Percentiles rank a stretch among this genome's conserved stretches.
Evolutionary conservation across 2,888 invertebrate genomes (phyloP).

Genomic region (Hypercompe scribonia): DNA sequence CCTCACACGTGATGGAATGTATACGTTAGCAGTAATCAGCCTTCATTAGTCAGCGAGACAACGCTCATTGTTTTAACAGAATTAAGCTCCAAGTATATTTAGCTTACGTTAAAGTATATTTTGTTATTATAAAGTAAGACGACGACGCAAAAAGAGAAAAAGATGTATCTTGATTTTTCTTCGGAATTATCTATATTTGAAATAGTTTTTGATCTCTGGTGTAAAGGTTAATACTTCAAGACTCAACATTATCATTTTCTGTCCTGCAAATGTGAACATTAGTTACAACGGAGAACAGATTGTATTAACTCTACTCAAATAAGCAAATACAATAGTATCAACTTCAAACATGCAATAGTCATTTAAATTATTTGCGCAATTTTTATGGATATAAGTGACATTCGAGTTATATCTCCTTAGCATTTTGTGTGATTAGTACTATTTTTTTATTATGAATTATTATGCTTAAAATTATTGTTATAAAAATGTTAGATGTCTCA

Average conservation of each 20-base stretch:
- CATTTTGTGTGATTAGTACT: neutral
- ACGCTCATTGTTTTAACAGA: constrained; percentile 31
- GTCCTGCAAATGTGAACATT: no score
- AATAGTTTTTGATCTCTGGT: no score
- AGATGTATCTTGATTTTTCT: no score
- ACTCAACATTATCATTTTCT: no score
- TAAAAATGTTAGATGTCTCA: neutral
- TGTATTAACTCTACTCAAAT: neutral
- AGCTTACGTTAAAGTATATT: constrained; percentile 23
- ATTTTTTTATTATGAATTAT: no score
- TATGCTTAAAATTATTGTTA: no score
- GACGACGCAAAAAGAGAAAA: no score
- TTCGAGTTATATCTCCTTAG: neutral
- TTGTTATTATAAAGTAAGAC: neutral
- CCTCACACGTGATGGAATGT: constrained; percentile 27
- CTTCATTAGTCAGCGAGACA: constrained; percentile 38
- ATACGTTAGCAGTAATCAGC: constrained; percentile 25
- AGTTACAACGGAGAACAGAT: neutral
- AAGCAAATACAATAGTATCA: no score
- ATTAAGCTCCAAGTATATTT: constrained; percentile 20
- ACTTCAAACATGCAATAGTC: no score
- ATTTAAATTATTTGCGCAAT: neutral
- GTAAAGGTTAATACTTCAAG: no score
- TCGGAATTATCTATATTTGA: no score
- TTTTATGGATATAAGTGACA: neutral